These are phyloP conservation scores for Nephrotoma appendiculata DNA, from an alignment of 2,888 invertebrate genomes.

Conservation along the genomic window DNA sequence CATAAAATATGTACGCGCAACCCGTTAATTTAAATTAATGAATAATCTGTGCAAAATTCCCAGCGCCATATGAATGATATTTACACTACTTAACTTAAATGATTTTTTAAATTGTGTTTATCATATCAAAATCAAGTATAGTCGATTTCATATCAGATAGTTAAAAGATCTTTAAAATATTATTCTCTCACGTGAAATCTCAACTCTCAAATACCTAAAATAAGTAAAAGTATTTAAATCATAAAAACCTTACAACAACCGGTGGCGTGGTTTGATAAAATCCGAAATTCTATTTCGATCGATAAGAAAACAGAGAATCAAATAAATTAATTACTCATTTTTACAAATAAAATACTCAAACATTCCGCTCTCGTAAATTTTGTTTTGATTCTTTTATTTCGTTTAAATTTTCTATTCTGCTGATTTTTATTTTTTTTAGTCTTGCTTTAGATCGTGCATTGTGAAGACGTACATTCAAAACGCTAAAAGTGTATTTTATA, in stretches of 20 bases:
- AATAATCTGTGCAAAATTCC: not conserved
- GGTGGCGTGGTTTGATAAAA: not conserved
- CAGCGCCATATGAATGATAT: not conserved
- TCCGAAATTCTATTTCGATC: not conserved
- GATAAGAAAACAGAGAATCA: not conserved
- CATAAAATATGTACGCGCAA: not conserved
- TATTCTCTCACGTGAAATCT: not conserved
- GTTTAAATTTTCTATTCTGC: not conserved
- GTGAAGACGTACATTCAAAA: not conserved
- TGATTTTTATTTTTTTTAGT: not conserved
- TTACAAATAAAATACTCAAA: not conserved
- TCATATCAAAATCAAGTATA: not conserved
- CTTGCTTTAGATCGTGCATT: not conserved
- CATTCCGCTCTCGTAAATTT: not conserved
- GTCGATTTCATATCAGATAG: not conserved
- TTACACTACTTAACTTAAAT: not conserved
- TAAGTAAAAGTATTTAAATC: too few species aligned
- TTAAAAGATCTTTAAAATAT: not conserved
- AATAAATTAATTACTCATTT: not conserved
- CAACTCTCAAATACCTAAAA: too few species aligned
- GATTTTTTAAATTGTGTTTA: not conserved
- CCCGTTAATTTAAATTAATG: not conserved
- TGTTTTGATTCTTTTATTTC: not conserved
- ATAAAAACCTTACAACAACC: not conserved
- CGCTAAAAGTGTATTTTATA: not conserved